These are phyloP conservation scores for Drosophila rellima DNA, from an alignment of 2,888 invertebrate genomes.

Conservation along the genomic window DNA sequence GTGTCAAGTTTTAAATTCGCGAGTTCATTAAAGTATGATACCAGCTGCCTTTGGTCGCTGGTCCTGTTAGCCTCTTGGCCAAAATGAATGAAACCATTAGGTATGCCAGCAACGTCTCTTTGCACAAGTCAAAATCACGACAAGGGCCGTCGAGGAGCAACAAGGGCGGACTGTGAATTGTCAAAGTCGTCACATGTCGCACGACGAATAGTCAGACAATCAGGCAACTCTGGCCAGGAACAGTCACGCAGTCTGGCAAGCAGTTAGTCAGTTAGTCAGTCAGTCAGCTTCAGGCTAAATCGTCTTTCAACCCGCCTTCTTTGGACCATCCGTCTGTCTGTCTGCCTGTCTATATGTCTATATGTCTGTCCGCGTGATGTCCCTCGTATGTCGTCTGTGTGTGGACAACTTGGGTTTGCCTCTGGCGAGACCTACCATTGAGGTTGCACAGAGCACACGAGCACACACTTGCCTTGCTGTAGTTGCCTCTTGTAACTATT, in stretches of 20 bases:
- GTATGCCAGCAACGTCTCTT: constrained; percentile 62
- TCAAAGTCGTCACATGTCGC: constrained; percentile 64
- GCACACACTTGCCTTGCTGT: constrained; percentile 40
- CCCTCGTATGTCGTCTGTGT: constrained; percentile 31
- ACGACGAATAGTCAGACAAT: constrained; percentile 31
- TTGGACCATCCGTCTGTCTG: background rate
- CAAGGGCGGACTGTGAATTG: constrained; percentile 43
- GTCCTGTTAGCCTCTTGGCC: background rate
- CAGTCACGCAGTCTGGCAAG: constrained; percentile 36
- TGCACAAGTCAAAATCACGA: constrained; percentile 52
- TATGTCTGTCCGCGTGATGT: constrained; percentile 2
- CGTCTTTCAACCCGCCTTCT: constrained; percentile 22
- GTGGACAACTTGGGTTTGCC: constrained; percentile 52
- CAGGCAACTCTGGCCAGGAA: constrained; percentile 19
- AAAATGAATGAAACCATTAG: constrained; percentile 66
- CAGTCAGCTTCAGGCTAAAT: constrained; percentile 63
- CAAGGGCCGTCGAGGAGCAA: constrained; percentile 26
- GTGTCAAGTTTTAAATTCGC: constrained; percentile 49
- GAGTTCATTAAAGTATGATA: constrained; percentile 60
- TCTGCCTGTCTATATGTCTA: background rate
- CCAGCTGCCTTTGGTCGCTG: constrained; percentile 15
- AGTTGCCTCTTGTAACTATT: constrained; percentile 62
- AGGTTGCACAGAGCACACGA: constrained; percentile 60
- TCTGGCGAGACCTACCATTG: constrained; percentile 58
- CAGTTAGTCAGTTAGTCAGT: constrained; percentile 56